Base-by-base conservation (phyloP, 2,113 vertebrate species). In the Microcebus murinus region DNA sequence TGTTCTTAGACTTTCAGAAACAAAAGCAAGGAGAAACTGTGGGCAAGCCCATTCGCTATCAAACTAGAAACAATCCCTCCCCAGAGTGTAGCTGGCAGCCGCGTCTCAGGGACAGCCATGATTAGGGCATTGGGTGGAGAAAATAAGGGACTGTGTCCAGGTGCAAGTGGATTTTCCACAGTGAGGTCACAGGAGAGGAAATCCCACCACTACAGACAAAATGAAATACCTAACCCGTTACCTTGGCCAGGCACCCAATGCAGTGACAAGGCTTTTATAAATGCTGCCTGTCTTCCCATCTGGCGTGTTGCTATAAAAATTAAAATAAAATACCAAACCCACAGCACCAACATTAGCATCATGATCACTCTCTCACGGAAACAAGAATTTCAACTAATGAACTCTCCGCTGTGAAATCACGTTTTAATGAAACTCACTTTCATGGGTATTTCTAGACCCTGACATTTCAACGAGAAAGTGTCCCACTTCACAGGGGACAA, bases 151-250 rank as follows among this genome's bases (percentile, higher is more conserved):
- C 27, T 92, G 55, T 63, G 71, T 77, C 95, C 1, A 95, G 83
- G 94, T 85, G 96, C 96, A 87, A 97, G 97, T 79, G 77, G 70
- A 80, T 96, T 98, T 98, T 96, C 86, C 95, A 73, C 87, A 96
- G 20, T 61, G 83, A 98, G 83, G 97, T 96, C 97, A 87, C 95
- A 95, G 82, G 86, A 90, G 71, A 89, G 87, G 76, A 97, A 98
- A 97, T 81, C 59, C 74, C 96, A 94, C 61, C 67, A 76, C 94
- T 59, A 85, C 6, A 84, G 89, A 95, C 39, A 59, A 88, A 95
- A 93, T 94, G 94, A 96, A 96, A 89, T 18, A 48, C 61, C 76
- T 50, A 88, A 52, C 36, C 21, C 36, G 4, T 61, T 50, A 73
- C 45, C 48, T 59, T 87, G 81, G 45, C 77, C 68, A 10, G 17